Percentiles rank a stretch among this genome's conserved stretches.
phyloP scores from a whole-genome alignment of 2,797 vertebrate genomes.

The Paramormyrops hopkinsi region DNA sequence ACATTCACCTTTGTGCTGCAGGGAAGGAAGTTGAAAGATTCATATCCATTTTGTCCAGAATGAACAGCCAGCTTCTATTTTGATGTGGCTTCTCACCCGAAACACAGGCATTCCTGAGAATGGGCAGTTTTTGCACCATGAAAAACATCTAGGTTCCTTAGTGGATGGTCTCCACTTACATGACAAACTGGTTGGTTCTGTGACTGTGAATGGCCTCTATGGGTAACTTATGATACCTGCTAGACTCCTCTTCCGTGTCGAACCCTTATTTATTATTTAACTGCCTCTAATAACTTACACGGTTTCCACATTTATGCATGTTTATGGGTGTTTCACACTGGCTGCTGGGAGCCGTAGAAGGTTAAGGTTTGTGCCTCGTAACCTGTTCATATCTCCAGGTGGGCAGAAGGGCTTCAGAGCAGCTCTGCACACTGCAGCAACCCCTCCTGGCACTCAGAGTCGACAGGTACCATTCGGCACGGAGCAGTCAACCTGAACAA shows the following conservation, averaged over 20 bases:
- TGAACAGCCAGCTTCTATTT: background rate
- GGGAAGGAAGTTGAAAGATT: background rate
- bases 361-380: background rate
- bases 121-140: background rate
- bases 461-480: background rate
- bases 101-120: background rate
- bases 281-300: background rate
- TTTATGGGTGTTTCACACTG: background rate
- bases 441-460: background rate
- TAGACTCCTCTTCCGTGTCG: background rate
- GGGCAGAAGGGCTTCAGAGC: background rate
- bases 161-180: background rate
- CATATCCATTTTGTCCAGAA: background rate
- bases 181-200: background rate
- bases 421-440: background rate
- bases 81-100: background rate
- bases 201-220: background rate
- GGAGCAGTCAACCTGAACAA: background rate
- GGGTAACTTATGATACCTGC: background rate
- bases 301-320: background rate
- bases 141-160: background rate
- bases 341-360: background rate
- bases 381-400: background rate
- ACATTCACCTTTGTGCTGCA: background rate
- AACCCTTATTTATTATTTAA: background rate